Base-by-base conservation (phyloP, 2,888 invertebrate genomes). In the Steinernema scapterisci region DNA sequence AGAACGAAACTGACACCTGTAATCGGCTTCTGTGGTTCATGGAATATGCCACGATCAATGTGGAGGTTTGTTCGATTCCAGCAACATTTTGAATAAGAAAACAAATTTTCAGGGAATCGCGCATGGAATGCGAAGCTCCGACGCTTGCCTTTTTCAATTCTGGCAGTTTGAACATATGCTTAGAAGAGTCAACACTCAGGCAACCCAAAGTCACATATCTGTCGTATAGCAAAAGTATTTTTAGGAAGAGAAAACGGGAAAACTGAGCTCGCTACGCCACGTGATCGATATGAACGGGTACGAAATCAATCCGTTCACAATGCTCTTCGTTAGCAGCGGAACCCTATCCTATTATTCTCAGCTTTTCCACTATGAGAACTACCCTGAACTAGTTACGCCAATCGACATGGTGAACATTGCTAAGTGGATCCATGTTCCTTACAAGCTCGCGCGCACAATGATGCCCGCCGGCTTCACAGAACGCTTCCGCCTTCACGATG, bases 341-440 rank as follows among this genome's bases (percentile, higher is more conserved):
- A 83, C 85, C 0, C 76, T 87, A 25, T 84, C 84, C 31, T 87
- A 87, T 78, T 86, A 86, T 74, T 82, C 85, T 11, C 84, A 87
- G 46, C 77, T 87, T 9, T 84, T 87, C 77, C 87, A 87, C 72
- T 87, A 85, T 75, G 86, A 87, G 56, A 86, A 87, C 78, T 87
- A 86, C 71, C 87, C 87, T 1, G 86, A 87, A 72, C 77, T 86
- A 72, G 86, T 86, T 44, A 79, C 80, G 27, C 63, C 63, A 3
- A 63, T 63, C 63, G 63, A 63, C 16, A 63, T 63, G 63, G 63
- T 63, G 70, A 87, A 87, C 79, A 83, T 86, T 46, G 82, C 87
- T 72, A 82, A 82, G 73, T 87, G 87, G 87, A 84, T 87, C 73
- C 82, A 84, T 76, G 79, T 87, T 54, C 86, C 86, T 43, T 87